A percentile compares a stretch with the other conserved stretches of the same genome.
phyloP scores from a whole-genome alignment of 2,113 vertebrate genomes.

The Leptodactylus fuscus region DNA sequence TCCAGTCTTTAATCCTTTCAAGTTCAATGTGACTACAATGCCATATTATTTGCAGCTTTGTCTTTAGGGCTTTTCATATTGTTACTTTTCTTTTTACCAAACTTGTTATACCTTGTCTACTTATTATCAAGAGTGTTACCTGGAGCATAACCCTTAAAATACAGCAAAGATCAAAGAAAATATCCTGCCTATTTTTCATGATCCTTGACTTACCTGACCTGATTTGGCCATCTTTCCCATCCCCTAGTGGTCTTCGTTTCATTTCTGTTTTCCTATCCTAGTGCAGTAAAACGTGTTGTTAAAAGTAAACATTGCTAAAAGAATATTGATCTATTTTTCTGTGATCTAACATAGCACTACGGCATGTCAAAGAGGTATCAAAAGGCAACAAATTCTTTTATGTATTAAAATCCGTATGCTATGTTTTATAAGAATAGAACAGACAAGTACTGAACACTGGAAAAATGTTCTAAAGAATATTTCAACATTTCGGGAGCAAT shows the following conservation, averaged over 20 bases:
- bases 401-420: neutral
- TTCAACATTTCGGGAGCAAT: neutral
- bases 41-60: neutral
- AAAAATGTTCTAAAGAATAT: neutral
- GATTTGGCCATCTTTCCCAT: neutral
- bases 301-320: constrained; percentile 1
- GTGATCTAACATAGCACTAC: neutral
- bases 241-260: neutral
- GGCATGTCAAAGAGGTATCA: neutral
- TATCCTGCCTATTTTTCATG: neutral
- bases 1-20: neutral
- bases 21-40: neutral
- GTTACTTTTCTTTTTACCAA: neutral
- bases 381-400: neutral
- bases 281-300: neutral
- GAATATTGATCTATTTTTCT: constrained; percentile 16
- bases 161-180: constrained; percentile 29
- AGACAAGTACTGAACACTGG: neutral
- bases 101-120: neutral
- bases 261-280: neutral
- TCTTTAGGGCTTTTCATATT: constrained; percentile 3
- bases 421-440: neutral
- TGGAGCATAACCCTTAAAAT: neutral
- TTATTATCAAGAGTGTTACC: constrained; percentile 20
- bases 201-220: neutral